Conservation (phyloP, 2,113 vertebrate species). For the Clarias magur region DNA sequence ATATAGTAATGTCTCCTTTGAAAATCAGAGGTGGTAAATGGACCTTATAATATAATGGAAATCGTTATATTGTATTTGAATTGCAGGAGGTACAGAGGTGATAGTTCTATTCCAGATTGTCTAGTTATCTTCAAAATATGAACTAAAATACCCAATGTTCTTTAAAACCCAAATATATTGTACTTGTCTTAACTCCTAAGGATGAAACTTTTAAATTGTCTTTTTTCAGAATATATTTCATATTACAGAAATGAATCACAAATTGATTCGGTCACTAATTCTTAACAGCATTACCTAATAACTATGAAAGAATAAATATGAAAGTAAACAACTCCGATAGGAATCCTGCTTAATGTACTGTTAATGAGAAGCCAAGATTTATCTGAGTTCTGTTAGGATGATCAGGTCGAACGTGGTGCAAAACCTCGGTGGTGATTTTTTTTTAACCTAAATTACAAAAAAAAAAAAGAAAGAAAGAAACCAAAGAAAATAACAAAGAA, state of each 20-base stretch:
- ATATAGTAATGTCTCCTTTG: not conserved
- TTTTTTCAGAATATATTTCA: not conserved
- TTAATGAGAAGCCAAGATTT: slow-evolving; percentile 15
- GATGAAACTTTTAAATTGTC: not conserved
- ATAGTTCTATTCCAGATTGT: not conserved
- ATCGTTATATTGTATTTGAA: not conserved
- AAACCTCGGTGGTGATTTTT: slow-evolving; percentile 2
- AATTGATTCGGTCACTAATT: not conserved
- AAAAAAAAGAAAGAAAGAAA: not conserved
- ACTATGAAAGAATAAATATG: too few relatives aligned
- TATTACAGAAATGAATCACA: not conserved
- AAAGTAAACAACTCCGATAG: not conserved
- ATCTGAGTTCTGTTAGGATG: not conserved
- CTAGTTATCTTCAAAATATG: not conserved
- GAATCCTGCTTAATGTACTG: not conserved
- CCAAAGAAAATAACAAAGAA: not conserved
- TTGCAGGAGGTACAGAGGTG: too few relatives aligned
- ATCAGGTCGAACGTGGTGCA: slow-evolving; percentile 13
- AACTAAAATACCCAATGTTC: not conserved
- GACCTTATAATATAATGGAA: not conserved
- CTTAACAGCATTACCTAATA: not conserved
- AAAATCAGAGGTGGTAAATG: not conserved
- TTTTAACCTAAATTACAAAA: not conserved
- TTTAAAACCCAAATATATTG: not conserved
- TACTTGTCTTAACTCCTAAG: not conserved